Percentiles rank a stretch among this genome's conserved stretches.
These are phyloP conservation scores for Eptesicus fuscus DNA, from an alignment of 2,113 vertebrate genomes.

Conservation along the genomic window DNA sequence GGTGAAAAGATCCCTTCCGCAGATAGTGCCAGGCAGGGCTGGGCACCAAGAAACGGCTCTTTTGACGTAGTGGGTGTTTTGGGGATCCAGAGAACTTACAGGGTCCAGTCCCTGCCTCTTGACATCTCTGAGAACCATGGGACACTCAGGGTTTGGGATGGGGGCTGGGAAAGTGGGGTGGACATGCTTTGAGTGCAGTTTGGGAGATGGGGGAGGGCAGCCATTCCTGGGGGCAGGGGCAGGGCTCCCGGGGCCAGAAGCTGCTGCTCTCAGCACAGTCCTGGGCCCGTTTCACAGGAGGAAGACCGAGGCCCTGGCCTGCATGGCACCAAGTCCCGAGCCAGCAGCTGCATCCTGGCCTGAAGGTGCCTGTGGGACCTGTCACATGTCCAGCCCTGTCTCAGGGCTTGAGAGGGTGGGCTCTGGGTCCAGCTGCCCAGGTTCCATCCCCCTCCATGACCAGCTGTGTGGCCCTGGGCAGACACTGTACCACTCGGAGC, in stretches of 20 bases:
- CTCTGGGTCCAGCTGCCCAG: neutral
- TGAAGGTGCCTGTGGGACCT: neutral
- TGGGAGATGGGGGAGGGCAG: fast-evolving
- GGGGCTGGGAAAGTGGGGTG: neutral
- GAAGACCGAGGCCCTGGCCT: neutral
- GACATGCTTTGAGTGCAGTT: neutral
- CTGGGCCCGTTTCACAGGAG: neutral
- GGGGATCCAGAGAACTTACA: neutral
- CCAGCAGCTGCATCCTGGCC: neutral
- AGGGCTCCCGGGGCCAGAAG: neutral
- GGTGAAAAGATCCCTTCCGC: neutral
- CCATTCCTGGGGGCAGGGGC: neutral
- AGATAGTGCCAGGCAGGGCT: neutral
- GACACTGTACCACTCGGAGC: neutral
- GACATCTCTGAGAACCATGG: neutral
- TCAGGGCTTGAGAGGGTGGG: neutral
- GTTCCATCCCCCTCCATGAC: neutral
- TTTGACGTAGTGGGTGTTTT: fast-evolving
- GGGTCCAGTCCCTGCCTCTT: neutral
- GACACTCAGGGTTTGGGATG: neutral
- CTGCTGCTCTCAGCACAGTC: fast-evolving
- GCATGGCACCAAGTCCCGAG: neutral
- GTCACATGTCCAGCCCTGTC: neutral
- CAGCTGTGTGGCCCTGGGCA: neutral
- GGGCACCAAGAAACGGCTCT: neutral